A percentile compares a stretch with the other conserved stretches of the same genome.
Evolutionary conservation across 1,140 invertebrate species (phyloP).

Genomic region (Sesamia nonagrioides): DNA sequence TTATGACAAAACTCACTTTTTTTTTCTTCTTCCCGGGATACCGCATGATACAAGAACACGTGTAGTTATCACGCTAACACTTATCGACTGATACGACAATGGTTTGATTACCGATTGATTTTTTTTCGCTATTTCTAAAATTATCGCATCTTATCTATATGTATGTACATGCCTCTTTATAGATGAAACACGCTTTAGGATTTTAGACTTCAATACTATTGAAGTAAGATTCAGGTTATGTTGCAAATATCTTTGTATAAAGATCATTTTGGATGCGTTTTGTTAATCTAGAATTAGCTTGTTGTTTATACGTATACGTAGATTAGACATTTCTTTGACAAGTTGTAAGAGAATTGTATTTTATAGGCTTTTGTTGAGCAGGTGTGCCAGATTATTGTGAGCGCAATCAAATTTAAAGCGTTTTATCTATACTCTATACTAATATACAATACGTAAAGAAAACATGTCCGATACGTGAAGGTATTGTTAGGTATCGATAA

Average conservation of each 20-base stretch:
- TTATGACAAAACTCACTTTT: conserved; percentile 44
- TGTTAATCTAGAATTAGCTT: conserved; percentile 20
- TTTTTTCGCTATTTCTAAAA: conserved; percentile 35
- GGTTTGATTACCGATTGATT: conserved; percentile 40
- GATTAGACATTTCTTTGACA: background rate
- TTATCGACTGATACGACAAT: conserved; percentile 28
- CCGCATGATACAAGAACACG: conserved; percentile 9
- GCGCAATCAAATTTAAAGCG: background rate
- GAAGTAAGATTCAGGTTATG: background rate
- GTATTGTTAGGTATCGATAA: too few species aligned
- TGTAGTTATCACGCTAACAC: conserved; percentile 12
- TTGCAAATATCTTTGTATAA: background rate
- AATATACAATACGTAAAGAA: too few species aligned
- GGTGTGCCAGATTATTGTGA: conserved; percentile 3
- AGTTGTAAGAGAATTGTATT: background rate
- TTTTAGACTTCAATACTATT: background rate
- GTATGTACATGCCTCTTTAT: background rate
- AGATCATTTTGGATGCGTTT: background rate
- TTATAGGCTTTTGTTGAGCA: background rate
- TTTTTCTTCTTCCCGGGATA: conserved; percentile 36
- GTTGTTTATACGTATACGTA: background rate
- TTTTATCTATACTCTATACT: background rate
- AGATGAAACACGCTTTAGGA: background rate
- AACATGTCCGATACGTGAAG: too few species aligned
- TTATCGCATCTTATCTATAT: conserved; percentile 18